Evolutionary conservation across 2,888 invertebrate genomes (phyloP).

Genomic region (Theretra japonica): DNA sequence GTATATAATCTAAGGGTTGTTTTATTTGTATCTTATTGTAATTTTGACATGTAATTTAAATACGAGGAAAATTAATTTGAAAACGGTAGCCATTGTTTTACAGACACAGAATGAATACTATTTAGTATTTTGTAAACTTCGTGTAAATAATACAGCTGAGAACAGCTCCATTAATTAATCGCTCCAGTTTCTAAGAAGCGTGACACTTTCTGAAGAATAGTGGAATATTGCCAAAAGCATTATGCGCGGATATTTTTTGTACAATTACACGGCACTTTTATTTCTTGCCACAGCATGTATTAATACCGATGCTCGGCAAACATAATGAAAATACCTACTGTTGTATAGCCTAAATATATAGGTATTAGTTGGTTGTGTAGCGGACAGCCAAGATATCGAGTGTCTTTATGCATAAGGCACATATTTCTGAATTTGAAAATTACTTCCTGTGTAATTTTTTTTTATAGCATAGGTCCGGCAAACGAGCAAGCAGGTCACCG

Average conservation of each 20-base stretch:
- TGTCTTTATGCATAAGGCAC: too few species aligned
- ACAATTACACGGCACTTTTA: background rate
- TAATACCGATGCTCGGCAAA: background rate
- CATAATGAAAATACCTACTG: background rate
- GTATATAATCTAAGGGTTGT: too few species aligned
- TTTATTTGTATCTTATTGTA: too few species aligned
- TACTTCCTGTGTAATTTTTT: too few species aligned
- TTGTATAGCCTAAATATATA: background rate
- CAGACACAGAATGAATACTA: background rate
- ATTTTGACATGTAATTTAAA: too few species aligned
- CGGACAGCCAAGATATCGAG: too few species aligned
- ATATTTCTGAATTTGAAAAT: too few species aligned
- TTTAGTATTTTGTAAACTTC: background rate
- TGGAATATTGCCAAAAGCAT: constrained; percentile 26
- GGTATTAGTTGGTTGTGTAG: background rate
- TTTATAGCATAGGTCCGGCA: too few species aligned
- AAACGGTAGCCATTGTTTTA: too few species aligned
- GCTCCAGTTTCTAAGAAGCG: background rate
- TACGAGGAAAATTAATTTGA: too few species aligned
- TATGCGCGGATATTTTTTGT: background rate
- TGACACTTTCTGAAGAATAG: constrained; percentile 20
- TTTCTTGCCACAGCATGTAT: background rate
- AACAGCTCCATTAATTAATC: background rate
- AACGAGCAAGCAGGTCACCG: too few species aligned
- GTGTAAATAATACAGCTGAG: background rate